Conservation (phyloP, 2,797 vertebrate species). For the Crenuchus spilurus region DNA sequence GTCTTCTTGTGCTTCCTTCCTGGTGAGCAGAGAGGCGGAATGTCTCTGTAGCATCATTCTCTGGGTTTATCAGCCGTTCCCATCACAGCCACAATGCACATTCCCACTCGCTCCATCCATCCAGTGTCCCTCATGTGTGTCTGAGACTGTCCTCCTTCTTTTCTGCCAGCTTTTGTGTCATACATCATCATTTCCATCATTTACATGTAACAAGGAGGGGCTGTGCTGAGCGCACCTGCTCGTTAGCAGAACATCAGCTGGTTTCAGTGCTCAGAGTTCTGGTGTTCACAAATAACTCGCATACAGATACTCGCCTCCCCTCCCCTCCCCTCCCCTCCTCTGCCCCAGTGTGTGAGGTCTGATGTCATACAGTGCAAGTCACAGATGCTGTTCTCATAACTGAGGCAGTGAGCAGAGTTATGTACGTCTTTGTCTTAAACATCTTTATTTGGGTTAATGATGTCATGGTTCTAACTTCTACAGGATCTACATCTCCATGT, state of each 20-base stretch:
- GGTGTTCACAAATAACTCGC: not conserved
- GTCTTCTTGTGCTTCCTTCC: not conserved
- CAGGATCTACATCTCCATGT: no score
- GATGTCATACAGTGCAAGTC: constrained; percentile 5
- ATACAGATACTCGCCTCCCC: not conserved
- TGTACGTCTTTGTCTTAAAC: not conserved
- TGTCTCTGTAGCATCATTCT: not conserved
- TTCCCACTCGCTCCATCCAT: not conserved
- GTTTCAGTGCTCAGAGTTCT: not conserved
- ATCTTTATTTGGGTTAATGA: no score
- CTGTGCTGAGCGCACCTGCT: not conserved
- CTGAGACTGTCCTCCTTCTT: no score
- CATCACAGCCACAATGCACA: not conserved
- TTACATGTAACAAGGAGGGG: not conserved
- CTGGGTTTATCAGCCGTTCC: not conserved
- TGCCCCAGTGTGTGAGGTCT: not conserved
- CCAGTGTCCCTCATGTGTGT: not conserved
- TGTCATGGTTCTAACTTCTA: no score
- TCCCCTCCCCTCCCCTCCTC: not conserved
- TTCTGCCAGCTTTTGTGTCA: not conserved
- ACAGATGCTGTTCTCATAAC: not conserved
- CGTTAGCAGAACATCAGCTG: not conserved
- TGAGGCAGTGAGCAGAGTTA: not conserved
- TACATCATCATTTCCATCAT: not conserved
- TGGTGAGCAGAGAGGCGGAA: not conserved